Evolutionary conservation across 2,797 vertebrate species (phyloP), one percentile per base, ranked within the genome.

Genomic region (Stomatorhinus walkeri): DNA sequence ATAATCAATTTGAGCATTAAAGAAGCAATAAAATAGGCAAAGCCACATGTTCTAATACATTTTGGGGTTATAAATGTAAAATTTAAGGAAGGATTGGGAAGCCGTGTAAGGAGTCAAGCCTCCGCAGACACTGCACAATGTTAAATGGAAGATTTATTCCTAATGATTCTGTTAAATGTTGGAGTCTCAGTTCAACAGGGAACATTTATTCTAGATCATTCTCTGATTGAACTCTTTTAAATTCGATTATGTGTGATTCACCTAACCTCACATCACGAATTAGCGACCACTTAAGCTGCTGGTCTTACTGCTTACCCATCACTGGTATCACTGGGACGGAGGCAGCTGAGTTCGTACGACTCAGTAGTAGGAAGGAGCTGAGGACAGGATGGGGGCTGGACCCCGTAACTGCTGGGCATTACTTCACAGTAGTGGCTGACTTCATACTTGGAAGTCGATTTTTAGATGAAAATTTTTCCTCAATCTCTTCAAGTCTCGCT

Each of bases 131-230:
- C 88, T 89, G 61, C 79, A 81, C 90, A 91, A 89, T 91, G 89
- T 92, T 90, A 91, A 91, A 92, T 76, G 87, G 92, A 91, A 89
- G 9, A 92, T 93, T 93, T 91, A 92, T 91, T 90, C 56, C 90
- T 90, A 89, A 91, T 91, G 91, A 92, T 92, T 93, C 91, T 90
- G 88, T 93, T 91, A 89, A 92, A 92, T 84, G 88, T 88, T 52
- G 87, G 89, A 90, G 72, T 87, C 88, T 89, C 61, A 48, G 59
- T 90, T 89, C 64, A 56, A 9, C 54, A 89, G 54, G 16, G 6
- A 79, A 88, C 90, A 12, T 84, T 59, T 93, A 90, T 92, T 90
- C 90, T 89, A 89, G 46, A 87, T 87, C 89, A 89, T 43, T 87
- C 32, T 90, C 72, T 52, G 83, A 90, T 36, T 24, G 46, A 90